phyloP scores from a whole-genome alignment of 2,113 vertebrate genomes.

The Genyomyrus donnyi region DNA sequence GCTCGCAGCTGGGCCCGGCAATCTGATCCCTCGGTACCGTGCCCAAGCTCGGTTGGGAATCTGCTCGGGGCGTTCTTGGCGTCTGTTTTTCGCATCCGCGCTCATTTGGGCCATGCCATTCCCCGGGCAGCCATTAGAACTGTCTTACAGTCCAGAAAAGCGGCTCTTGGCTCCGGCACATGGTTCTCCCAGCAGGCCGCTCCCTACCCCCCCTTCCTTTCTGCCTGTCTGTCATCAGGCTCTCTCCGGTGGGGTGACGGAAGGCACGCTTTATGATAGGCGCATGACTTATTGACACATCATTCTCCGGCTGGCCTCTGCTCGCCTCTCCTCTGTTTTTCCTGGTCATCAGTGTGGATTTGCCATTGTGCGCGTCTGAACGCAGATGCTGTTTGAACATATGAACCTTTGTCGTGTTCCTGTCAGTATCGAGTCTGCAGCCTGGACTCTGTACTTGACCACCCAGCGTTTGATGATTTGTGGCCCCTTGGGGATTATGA shows the following conservation, averaged over 20 bases:
- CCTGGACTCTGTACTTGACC: neutral
- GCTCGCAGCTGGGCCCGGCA: neutral
- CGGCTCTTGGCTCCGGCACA: neutral
- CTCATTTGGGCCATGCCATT: neutral
- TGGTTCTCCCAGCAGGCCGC: neutral
- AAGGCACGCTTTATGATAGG: neutral
- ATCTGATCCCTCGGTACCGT: constrained; percentile 22
- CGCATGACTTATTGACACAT: neutral
- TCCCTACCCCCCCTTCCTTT: neutral
- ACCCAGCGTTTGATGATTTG: too few species aligned
- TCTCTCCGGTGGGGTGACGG: neutral
- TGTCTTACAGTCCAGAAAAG: neutral
- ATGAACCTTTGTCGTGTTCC: neutral
- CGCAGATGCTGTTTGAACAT: neutral
- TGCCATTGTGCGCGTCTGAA: neutral
- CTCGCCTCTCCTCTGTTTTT: neutral
- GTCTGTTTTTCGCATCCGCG: neutral
- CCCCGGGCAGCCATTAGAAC: neutral
- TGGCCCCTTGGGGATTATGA: neutral
- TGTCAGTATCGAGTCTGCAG: neutral
- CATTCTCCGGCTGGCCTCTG: neutral
- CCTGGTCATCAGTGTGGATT: neutral
- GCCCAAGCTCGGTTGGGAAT: neutral
- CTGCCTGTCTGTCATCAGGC: neutral
- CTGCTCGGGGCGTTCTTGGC: neutral